phyloP scores from a whole-genome alignment of 2,113 vertebrate species.

The Neopipo cinnamomea region DNA sequence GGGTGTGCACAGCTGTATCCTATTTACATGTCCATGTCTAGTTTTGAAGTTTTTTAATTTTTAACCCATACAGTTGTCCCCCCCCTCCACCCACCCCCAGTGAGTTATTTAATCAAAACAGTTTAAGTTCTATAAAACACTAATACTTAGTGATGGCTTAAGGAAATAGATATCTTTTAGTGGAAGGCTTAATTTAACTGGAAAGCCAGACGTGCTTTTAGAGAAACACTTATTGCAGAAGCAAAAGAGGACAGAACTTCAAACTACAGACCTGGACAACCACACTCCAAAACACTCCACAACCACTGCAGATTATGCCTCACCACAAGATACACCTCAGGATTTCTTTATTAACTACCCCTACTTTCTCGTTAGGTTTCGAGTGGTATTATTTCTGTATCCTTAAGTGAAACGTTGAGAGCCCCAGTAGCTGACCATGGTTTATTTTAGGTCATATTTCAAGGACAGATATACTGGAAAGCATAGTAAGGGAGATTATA shows the following conservation, averaged over 20 bases:
- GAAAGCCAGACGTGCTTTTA: neutral
- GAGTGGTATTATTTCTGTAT: neutral
- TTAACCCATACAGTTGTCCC: neutral
- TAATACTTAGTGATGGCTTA: neutral
- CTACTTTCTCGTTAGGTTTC: neutral
- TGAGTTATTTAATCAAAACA: neutral
- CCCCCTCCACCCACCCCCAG: neutral
- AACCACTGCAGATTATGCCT: neutral
- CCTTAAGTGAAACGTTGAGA: neutral
- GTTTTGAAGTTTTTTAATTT: neutral
- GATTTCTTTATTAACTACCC: neutral
- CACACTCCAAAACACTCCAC: neutral
- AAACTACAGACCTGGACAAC: neutral
- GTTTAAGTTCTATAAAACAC: neutral
- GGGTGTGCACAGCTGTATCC: neutral
- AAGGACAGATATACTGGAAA: conserved; percentile 49
- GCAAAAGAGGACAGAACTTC: neutral
- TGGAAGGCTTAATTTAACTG: neutral
- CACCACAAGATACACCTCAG: neutral
- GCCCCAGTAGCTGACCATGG: neutral
- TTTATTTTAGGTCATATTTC: conserved; percentile 45
- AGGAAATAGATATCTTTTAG: neutral
- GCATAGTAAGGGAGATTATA: conserved; percentile 6
- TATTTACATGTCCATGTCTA: neutral
- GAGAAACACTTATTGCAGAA: neutral